Evolutionary conservation across 2,888 invertebrate species (phyloP).

Genomic region (Taphrorychus bicolor): DNA sequence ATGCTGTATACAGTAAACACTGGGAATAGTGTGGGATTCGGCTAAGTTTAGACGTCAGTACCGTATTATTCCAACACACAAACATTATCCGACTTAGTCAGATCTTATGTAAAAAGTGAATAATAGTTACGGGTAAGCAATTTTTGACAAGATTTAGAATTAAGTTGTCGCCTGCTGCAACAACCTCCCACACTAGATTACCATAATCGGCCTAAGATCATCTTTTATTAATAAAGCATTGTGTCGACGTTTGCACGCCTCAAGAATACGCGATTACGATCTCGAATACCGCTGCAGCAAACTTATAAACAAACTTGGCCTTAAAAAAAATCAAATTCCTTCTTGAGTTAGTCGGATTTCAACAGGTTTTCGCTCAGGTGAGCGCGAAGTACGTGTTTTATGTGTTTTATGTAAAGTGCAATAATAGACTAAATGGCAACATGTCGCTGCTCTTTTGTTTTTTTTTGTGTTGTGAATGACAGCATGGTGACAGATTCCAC

Average conservation of each 20-base stretch:
- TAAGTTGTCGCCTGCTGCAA: neutral
- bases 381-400: slow-evolving; percentile 12
- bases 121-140: neutral
- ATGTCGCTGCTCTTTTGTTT: neutral
- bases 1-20: slow-evolving; percentile 18
- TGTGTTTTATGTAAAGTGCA: neutral
- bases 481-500: neutral
- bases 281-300: slow-evolving; percentile 22
- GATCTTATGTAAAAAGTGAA: slow-evolving; percentile 1
- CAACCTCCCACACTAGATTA: slow-evolving; percentile 7
- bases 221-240: slow-evolving; percentile 42
- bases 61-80: slow-evolving; percentile 21
- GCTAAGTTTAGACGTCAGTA: slow-evolving; percentile 24
- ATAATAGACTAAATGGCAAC: neutral
- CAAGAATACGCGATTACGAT: slow-evolving; percentile 28
- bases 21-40: slow-evolving; percentile 4
- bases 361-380: slow-evolving; percentile 15
- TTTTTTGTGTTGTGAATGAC: neutral
- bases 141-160: neutral
- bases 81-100: slow-evolving; percentile 1
- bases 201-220: slow-evolving; percentile 21
- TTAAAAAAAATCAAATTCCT: slow-evolving; percentile 31
- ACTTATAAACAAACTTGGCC: slow-evolving; percentile 16
- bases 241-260: slow-evolving; percentile 34
- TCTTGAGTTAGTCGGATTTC: slow-evolving; percentile 35